Base-by-base conservation (phyloP, 2,888 invertebrate genomes). In the Temnothorax unifasciatus region DNA sequence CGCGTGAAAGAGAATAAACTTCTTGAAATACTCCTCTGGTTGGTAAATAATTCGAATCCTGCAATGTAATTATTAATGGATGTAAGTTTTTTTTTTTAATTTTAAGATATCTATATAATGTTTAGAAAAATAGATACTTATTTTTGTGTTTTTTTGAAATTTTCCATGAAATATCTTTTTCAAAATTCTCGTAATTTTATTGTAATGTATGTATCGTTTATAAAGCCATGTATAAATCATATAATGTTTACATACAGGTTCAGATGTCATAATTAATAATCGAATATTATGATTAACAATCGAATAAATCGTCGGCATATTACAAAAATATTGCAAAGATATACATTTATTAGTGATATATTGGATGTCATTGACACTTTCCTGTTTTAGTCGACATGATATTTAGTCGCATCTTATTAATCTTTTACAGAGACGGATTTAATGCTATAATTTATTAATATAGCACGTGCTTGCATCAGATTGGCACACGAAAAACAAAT, bases 381-480 rank as follows among this genome's bases (percentile, higher is more conserved):
- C 2, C 18, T 47, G n/a, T 59, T 47, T 3, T 34, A 3, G 15
- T 44, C 18, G 13, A 21, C 15, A 25, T 57, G 71, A 57, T 41
- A 69, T 79, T 71, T 71, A 6, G 6, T 41, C 6, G 6, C 9
- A 34, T 9, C 1, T 73, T 71, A 57, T 57, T 71, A 71, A 79
- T 71, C 44, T 47, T 73, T 71, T 44, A 25, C 21, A 73, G 13
- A 71, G 1, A 73, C 29, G 6, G 41, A 57, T 59, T 44, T 69
- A 34, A 44, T n/a, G 2, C 5, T 57, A 47, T 71, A 71, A 79
- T 79, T 79, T 57, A 75, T 63, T 63, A 69, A 71, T 50, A 71
- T 50, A 59, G 59, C 15, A 47, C 0, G 29, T 8, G 6, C 34
- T 71, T 79, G 71, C 57, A 54, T 4, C 18, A 34, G 21, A 79